Conservation (phyloP, 2,888 invertebrate species). For the Sycophila texana region DNA sequence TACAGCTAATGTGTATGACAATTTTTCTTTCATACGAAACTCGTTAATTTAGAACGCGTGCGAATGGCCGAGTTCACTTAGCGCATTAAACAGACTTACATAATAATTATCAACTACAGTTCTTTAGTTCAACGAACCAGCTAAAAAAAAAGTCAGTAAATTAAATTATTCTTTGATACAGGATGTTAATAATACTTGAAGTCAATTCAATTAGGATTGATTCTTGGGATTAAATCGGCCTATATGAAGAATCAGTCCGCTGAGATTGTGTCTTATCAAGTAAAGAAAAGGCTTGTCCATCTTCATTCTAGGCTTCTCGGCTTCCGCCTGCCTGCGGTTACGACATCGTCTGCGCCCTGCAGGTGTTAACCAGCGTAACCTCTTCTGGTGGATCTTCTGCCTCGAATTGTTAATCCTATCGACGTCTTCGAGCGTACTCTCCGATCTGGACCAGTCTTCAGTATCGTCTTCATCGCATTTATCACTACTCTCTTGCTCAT, state of each 20-base stretch:
- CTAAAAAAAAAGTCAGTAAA: constrained; percentile 47
- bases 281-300: constrained; percentile 93
- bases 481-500: constrained; percentile 17
- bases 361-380: constrained; percentile 38
- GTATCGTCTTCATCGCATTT: not conserved
- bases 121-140: constrained; percentile 42
- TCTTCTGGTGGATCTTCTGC: constrained; percentile 48
- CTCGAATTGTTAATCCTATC: constrained; percentile 33
- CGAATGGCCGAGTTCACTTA: constrained; percentile 47
- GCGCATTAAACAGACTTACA: constrained; percentile 38
- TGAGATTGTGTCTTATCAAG: constrained; percentile 92
- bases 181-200: constrained; percentile 54
- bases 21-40: constrained; percentile 25
- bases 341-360: constrained; percentile 32
- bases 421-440: not conserved
- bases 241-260: constrained; percentile 92
- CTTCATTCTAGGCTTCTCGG: constrained; percentile 84
- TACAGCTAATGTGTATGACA: constrained; percentile 47
- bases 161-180: constrained; percentile 58
- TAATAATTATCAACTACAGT: constrained; percentile 41
- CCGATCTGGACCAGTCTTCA: constrained; percentile 5
- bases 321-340: constrained; percentile 44
- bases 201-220: constrained; percentile 79
- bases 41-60: constrained; percentile 40
- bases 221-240: constrained; percentile 91